Conservation (phyloP, 1,140 invertebrate genomes). For the Ylistrum balloti region DNA sequence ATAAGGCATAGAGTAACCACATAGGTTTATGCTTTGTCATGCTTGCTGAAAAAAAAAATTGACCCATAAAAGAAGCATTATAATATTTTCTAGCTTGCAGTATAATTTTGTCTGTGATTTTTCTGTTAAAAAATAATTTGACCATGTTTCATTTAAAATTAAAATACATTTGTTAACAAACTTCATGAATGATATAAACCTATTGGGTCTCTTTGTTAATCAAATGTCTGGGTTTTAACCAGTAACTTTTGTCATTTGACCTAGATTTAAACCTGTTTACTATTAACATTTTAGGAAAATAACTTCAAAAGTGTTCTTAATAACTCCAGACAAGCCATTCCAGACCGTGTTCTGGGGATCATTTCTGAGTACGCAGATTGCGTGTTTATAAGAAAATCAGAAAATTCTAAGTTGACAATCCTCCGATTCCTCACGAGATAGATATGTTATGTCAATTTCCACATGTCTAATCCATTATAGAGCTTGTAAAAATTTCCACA, state of each 20-base stretch:
- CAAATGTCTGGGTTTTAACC: too few species aligned
- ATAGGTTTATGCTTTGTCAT: too few species aligned
- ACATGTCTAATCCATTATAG: neutral
- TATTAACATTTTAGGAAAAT: neutral
- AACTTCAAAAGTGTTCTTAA: neutral
- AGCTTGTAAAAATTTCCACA: neutral
- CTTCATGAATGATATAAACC: too few species aligned
- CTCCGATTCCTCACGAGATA: neutral
- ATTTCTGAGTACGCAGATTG: neutral
- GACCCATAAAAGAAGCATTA: too few species aligned
- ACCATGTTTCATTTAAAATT: too few species aligned
- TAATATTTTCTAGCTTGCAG: too few species aligned
- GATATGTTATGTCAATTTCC: constrained; percentile 19
- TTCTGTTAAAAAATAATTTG: too few species aligned
- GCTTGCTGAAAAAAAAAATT: too few species aligned
- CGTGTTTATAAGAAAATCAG: neutral
- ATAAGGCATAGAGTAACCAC: too few species aligned
- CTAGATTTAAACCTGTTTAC: neutral
- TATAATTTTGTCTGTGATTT: too few species aligned
- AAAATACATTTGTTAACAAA: too few species aligned
- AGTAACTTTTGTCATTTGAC: neutral
- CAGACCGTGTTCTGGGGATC: neutral
- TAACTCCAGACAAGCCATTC: neutral
- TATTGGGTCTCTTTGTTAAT: too few species aligned
- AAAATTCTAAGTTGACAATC: neutral